Conservation (phyloP, 2,888 invertebrate species). For the Bimastos eiseni region DNA sequence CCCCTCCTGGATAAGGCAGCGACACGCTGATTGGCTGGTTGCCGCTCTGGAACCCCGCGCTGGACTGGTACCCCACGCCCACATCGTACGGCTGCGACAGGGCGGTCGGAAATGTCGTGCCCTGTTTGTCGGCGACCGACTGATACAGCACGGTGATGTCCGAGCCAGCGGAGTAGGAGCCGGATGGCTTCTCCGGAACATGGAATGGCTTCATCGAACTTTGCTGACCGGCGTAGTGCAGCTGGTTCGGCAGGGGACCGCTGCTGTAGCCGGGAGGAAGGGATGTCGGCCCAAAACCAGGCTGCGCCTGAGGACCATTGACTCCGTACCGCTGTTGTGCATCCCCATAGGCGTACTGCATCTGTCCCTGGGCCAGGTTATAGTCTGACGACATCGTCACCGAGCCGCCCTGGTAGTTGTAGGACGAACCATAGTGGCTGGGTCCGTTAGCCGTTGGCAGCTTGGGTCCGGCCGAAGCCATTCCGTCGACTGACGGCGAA, state of each 20-base stretch:
- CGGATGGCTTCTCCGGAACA: neutral
- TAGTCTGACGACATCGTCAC: conserved; percentile 19
- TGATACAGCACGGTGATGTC: neutral
- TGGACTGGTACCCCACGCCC: neutral
- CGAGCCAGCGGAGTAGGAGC: neutral
- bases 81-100: neutral
- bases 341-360: neutral
- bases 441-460: neutral
- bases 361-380: conserved; percentile 1
- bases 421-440: neutral
- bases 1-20: neutral
- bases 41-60: neutral
- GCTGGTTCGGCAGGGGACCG: conserved; percentile 6
- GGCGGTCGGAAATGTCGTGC: neutral
- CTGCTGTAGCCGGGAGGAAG: conserved; percentile 19
- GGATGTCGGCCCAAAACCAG: neutral
- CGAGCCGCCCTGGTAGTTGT: neutral
- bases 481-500: neutral
- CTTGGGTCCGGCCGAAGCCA: neutral
- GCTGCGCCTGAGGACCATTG: conserved; percentile 3
- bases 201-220: neutral
- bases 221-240: neutral
- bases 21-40: conserved; percentile 1
- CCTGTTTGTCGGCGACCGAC: conserved; percentile 20
- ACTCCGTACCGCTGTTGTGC: neutral